Conservation (phyloP, 2,797 vertebrate genomes). For the Lagodon rhomboides region DNA sequence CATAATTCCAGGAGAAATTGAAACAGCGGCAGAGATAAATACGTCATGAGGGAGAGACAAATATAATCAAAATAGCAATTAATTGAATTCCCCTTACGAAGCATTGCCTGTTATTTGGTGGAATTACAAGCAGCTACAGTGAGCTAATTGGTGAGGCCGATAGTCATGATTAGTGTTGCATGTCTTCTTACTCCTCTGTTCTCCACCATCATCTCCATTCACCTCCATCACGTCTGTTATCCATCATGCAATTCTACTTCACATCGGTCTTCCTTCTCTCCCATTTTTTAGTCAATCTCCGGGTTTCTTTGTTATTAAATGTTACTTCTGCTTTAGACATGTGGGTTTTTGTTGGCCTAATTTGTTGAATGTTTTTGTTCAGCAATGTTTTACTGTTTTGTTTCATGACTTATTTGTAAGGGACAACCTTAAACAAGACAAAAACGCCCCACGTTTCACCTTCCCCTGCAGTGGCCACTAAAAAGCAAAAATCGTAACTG, state of each 20-base stretch:
- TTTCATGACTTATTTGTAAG: background rate
- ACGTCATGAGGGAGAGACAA: conserved; percentile 81
- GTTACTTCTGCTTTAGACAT: conserved; percentile 5
- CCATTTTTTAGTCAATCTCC: background rate
- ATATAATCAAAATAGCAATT: conserved; percentile 83
- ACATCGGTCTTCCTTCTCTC: background rate
- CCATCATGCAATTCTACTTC: background rate
- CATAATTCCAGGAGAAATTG: conserved; percentile 81
- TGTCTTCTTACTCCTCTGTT: conserved; percentile 25
- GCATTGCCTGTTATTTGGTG: conserved; percentile 70
- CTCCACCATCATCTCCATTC: conserved; percentile 12
- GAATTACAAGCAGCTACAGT: conserved; percentile 69
- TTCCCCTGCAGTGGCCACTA: too few species aligned
- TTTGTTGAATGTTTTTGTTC: background rate
- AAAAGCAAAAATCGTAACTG: too few species aligned
- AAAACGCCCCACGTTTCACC: too few species aligned
- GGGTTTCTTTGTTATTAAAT: background rate
- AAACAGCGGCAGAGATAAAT: conserved; percentile 80
- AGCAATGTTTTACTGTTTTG: background rate
- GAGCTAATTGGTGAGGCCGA: conserved; percentile 68
- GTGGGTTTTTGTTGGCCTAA: background rate
- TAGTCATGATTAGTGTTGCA: conserved; percentile 56
- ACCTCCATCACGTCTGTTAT: conserved; percentile 18
- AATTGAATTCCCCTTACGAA: conserved; percentile 79
- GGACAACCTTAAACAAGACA: background rate